phyloP scores from a whole-genome alignment of 2,888 invertebrate species.

The Pyrrhia umbra region DNA sequence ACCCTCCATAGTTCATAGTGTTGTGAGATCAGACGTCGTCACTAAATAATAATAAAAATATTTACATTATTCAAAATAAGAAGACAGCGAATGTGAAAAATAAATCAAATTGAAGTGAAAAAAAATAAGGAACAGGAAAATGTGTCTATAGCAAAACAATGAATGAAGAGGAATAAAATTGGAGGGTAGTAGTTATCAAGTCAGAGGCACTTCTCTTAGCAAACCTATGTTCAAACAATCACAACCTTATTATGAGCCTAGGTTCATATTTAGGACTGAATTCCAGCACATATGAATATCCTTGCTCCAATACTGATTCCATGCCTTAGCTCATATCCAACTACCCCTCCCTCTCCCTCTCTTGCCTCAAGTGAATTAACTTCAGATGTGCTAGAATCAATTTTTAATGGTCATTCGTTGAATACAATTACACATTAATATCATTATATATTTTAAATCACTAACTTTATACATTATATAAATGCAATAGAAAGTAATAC shows the following conservation, averaged over 20 bases:
- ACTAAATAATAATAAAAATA: slow-evolving; percentile 30
- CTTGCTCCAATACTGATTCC: too few relatives aligned
- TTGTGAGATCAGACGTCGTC: slow-evolving; percentile 30
- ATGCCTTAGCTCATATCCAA: slow-evolving; percentile 3
- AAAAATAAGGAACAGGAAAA: background rate
- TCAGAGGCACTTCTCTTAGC: slow-evolving; percentile 81
- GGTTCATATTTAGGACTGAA: slow-evolving; percentile 59
- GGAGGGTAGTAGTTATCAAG: slow-evolving; percentile 51
- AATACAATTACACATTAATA: slow-evolving; percentile 47
- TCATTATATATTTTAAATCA: slow-evolving; percentile 30
- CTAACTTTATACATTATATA: slow-evolving; percentile 43
- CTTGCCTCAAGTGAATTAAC: background rate
- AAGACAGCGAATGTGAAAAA: slow-evolving; percentile 8
- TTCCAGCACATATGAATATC: slow-evolving; percentile 59
- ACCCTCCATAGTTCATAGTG: slow-evolving; percentile 45
- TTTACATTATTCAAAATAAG: slow-evolving; percentile 19
- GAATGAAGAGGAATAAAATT: slow-evolving; percentile 13
- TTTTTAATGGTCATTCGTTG: slow-evolving; percentile 45
- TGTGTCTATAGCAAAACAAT: background rate
- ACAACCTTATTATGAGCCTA: slow-evolving; percentile 87
- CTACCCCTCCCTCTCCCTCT: background rate
- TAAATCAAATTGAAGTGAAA: slow-evolving; percentile 1
- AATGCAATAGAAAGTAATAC: slow-evolving; percentile 52
- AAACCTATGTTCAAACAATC: slow-evolving; percentile 79
- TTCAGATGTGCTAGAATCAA: slow-evolving; percentile 43